These are phyloP conservation scores for Oithona nana DNA, from an alignment of 2,888 invertebrate genomes.

Conservation along the genomic window DNA sequence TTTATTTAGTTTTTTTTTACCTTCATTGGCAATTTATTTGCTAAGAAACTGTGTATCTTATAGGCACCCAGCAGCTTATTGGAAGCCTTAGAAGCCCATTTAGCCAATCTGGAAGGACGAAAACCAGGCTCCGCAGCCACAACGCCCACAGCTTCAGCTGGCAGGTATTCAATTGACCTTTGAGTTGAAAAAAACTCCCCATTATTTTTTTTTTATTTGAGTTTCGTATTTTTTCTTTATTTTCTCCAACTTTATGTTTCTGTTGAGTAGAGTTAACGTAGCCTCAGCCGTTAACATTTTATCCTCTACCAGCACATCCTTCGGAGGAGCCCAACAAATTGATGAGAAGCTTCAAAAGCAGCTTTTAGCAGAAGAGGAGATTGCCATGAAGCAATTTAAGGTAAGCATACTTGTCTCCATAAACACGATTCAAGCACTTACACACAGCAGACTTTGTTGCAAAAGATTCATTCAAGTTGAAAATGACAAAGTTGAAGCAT, in stretches of 20 bases:
- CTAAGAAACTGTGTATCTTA: not conserved
- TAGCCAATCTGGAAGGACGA: conserved; percentile 78
- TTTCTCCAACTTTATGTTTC: too few species aligned
- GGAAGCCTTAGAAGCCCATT: conserved; percentile 89
- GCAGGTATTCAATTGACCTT: conserved; percentile 30
- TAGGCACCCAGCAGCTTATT: conserved; percentile 82
- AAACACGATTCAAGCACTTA: too few species aligned
- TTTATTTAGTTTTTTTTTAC: conserved; percentile 21
- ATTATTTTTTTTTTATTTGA: conserved; percentile 19
- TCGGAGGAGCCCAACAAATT: conserved; percentile 53
- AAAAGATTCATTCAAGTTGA: too few species aligned
- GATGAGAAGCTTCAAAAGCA: conserved; percentile 68
- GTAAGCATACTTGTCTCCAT: too few species aligned
- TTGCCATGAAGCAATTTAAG: conserved; percentile 86
- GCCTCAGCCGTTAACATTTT: conserved; percentile 35
- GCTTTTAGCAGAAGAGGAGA: conserved; percentile 86
- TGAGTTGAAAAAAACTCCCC: conserved; percentile 8
- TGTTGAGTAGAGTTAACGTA: conserved; percentile 11
- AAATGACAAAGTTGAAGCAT: too few species aligned
- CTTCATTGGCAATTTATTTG: too few species aligned
- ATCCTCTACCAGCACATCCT: conserved; percentile 68
- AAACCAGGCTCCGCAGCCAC: conserved; percentile 58
- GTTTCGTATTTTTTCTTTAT: conserved; percentile 18
- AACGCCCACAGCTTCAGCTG: conserved; percentile 65
- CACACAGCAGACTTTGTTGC: too few species aligned